Conservation (phyloP, 2,113 vertebrate genomes). For the Mellivora capensis region DNA sequence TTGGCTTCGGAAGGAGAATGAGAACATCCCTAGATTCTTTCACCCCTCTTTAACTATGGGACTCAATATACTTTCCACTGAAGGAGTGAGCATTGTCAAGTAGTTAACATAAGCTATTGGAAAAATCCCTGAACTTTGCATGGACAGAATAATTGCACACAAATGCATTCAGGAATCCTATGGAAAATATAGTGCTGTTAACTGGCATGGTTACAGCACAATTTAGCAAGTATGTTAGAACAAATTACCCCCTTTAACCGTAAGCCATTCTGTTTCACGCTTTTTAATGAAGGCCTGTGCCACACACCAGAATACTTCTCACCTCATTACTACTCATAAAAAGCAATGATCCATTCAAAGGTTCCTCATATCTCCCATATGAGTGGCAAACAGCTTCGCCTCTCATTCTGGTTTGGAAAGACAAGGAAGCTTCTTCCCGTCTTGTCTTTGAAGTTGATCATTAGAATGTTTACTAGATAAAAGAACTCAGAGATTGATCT, state of each 20-base stretch:
- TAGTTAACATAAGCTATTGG: constrained; percentile 74
- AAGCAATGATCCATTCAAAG: constrained; percentile 90
- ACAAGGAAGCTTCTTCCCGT: constrained; percentile 71
- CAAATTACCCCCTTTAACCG: constrained; percentile 88
- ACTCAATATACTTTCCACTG: constrained; percentile 67
- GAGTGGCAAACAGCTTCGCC: constrained; percentile 79
- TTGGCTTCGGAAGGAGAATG: constrained; percentile 59
- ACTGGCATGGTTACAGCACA: constrained; percentile 84
- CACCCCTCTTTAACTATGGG: constrained; percentile 60
- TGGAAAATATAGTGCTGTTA: constrained; percentile 81
- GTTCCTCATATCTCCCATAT: constrained; percentile 85
- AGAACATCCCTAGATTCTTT: constrained; percentile 66
- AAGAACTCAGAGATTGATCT: constrained; percentile 85
- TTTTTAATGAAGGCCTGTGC: constrained; percentile 88
- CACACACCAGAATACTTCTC: constrained; percentile 92
- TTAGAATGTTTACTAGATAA: constrained; percentile 88
- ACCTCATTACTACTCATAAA: constrained; percentile 94
- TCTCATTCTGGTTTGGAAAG: constrained; percentile 77
- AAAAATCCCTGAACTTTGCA: constrained; percentile 65
- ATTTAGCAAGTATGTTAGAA: constrained; percentile 88
- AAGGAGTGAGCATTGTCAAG: constrained; percentile 75
- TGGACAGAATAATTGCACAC: constrained; percentile 76
- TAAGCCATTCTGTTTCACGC: constrained; percentile 87
- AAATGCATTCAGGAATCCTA: constrained; percentile 79
- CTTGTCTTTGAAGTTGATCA: constrained; percentile 86